phyloP scores from a whole-genome alignment of 2,797 vertebrate genomes.

The Betta splendens region DNA sequence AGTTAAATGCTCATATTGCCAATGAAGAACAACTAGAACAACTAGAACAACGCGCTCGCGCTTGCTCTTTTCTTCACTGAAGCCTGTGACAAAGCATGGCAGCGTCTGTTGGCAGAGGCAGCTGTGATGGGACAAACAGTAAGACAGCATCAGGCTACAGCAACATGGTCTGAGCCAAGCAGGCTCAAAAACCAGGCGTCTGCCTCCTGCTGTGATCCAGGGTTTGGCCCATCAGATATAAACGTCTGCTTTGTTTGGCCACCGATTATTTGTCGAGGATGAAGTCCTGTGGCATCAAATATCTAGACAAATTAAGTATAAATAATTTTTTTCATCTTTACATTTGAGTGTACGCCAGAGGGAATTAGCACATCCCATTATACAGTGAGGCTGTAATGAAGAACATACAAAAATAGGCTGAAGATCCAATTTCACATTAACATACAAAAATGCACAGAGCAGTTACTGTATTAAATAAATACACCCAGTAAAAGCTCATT shows the following conservation, averaged over 20 bases:
- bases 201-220: conserved; percentile 43
- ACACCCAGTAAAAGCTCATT: conserved; percentile 5
- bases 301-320: conserved; percentile 44
- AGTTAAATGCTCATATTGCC: not conserved
- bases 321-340: conserved; percentile 54
- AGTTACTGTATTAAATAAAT: too few species aligned
- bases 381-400: conserved; percentile 34
- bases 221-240: conserved; percentile 47
- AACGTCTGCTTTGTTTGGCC: conserved; percentile 42
- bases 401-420: conserved; percentile 18
- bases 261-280: conserved; percentile 49
- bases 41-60: conserved; percentile 1
- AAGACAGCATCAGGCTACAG: conserved; percentile 40
- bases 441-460: not conserved
- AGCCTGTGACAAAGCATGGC: conserved; percentile 20
- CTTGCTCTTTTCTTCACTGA: conserved; percentile 6
- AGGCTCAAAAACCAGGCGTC: conserved; percentile 51
- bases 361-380: conserved; percentile 30
- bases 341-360: conserved; percentile 31
- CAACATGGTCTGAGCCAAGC: conserved; percentile 37
- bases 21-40: conserved; percentile 27
- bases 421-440: conserved; percentile 29
- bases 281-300: conserved; percentile 54
- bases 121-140: conserved; percentile 38
- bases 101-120: conserved; percentile 25